phyloP scores from a whole-genome alignment of 2,113 vertebrate genomes.

The Pteropus alecto region DNA sequence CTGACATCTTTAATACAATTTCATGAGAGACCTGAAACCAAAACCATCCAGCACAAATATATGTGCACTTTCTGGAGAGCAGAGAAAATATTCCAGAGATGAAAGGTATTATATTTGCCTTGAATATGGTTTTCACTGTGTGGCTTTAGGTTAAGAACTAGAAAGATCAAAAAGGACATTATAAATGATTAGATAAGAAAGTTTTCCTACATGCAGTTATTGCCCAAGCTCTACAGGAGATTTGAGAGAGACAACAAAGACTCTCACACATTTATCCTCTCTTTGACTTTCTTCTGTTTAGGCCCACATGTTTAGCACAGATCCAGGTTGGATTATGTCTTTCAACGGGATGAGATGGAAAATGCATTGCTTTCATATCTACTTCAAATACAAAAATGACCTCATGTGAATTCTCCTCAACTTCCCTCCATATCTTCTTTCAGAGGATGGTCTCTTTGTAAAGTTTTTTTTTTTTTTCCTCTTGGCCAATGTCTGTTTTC shows the following conservation, averaged over 20 bases:
- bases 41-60: background rate
- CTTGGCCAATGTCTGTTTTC: background rate
- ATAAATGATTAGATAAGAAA: background rate
- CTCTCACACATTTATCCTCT: accelerated
- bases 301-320: background rate
- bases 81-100: background rate
- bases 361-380: background rate
- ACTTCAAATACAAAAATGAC: background rate
- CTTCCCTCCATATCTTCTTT: background rate
- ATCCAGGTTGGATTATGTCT: background rate
- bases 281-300: background rate
- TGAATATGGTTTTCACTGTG: background rate
- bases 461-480: background rate
- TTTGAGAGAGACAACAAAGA: background rate
- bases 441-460: background rate
- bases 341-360: background rate
- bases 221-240: background rate
- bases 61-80: background rate
- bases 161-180: background rate
- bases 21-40: background rate
- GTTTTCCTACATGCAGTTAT: background rate
- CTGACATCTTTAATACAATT: background rate
- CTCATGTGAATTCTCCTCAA: background rate
- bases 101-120: background rate
- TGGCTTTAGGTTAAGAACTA: background rate